Percentiles rank a stretch among this genome's conserved stretches.
These are phyloP conservation scores for Schizopygopsis malacanthus DNA, from an alignment of 2,797 vertebrate genomes.

Conservation along the genomic window DNA sequence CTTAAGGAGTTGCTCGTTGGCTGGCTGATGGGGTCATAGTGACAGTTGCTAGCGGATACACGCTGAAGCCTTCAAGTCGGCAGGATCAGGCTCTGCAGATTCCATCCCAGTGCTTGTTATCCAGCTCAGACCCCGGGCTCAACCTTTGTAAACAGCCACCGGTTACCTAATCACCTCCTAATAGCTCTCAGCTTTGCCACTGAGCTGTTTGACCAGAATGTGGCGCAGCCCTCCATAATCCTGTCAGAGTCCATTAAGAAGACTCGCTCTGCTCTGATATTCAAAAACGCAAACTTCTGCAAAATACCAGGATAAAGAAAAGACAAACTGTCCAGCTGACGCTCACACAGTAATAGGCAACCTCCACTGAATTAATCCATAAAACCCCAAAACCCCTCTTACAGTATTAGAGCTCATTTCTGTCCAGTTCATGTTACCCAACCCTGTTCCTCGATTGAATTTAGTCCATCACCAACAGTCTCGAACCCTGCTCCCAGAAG, in stretches of 20 bases:
- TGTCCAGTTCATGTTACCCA: constrained; percentile 51
- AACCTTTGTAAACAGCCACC: constrained; percentile 60
- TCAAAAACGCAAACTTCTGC: constrained; percentile 50
- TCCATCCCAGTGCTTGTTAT: constrained; percentile 52
- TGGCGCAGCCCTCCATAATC: constrained; percentile 48
- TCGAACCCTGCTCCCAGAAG: constrained; percentile 46
- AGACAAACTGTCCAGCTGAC: constrained; percentile 37
- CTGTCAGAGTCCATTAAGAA: constrained; percentile 48
- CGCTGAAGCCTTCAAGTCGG: constrained; percentile 62
- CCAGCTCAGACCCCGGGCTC: constrained; percentile 48
- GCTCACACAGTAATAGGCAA: constrained; percentile 10
- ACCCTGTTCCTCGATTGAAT: constrained; percentile 48
- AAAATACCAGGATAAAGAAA: constrained; percentile 41
- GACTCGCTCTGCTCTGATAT: constrained; percentile 29
- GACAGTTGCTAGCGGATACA: constrained; percentile 59
- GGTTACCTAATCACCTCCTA: constrained; percentile 64
- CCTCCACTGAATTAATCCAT: constrained; percentile 45
- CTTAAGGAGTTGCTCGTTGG: constrained; percentile 53
- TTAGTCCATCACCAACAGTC: constrained; percentile 50
- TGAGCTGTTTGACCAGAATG: constrained; percentile 55
- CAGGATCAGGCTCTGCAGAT: constrained; percentile 58
- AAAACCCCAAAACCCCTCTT: constrained; percentile 48
- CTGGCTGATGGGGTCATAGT: constrained; percentile 52
- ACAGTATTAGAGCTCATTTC: constrained; percentile 42
- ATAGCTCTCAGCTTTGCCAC: constrained; percentile 58